These are phyloP conservation scores for Agrotis exclamationis DNA, from an alignment of 2,888 invertebrate genomes.

Conservation along the genomic window DNA sequence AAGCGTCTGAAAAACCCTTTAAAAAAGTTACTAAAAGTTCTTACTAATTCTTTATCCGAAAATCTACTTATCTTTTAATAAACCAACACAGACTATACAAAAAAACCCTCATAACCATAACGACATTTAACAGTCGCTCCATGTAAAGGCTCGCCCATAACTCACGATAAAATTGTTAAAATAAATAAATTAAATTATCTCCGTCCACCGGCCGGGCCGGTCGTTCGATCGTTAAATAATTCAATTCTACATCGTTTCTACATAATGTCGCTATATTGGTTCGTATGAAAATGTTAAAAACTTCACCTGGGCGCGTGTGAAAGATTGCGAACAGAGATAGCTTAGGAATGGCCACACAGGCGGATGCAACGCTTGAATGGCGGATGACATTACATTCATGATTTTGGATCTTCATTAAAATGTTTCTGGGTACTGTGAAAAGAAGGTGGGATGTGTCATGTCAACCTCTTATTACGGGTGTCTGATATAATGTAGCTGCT, in stretches of 20 bases:
- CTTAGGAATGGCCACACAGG: slow-evolving; percentile 30
- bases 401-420: slow-evolving; percentile 28
- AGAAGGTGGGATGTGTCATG: not conserved
- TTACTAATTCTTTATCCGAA: not conserved
- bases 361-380: slow-evolving; percentile 29
- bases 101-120: not conserved
- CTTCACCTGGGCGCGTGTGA: slow-evolving; percentile 37
- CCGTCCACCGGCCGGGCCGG: slow-evolving; percentile 39
- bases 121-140: slow-evolving; percentile 23
- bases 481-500: not conserved
- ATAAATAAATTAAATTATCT: slow-evolving; percentile 77
- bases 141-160: slow-evolving; percentile 50
- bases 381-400: slow-evolving; percentile 30
- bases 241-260: slow-evolving; percentile 75
- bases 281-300: slow-evolving; percentile 54
- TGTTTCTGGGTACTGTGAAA: slow-evolving; percentile 24
- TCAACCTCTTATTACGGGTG: not conserved
- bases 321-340: slow-evolving; percentile 47
- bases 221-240: slow-evolving; percentile 80
- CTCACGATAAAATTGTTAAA: slow-evolving; percentile 58
- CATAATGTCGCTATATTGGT: slow-evolving; percentile 67
- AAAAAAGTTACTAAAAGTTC: not conserved
- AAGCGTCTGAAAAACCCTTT: not conserved
- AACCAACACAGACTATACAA: not conserved
- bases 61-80: not conserved